Base-by-base conservation (phyloP, 2,797 vertebrate species). In the Onychomys arenicola region DNA sequence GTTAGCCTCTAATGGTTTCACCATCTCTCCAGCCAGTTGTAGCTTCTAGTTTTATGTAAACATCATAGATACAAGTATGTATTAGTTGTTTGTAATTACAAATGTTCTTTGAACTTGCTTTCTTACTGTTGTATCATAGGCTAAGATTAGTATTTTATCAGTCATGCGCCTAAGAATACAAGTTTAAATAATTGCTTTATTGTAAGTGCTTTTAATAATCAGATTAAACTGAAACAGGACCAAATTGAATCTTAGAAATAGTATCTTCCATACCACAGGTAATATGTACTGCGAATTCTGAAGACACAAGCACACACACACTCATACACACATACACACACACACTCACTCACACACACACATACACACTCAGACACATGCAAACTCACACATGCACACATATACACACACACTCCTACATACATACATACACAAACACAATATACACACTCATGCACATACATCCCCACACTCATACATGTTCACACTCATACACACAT, bases 211-310 rank as follows among this genome's bases (percentile, higher is more conserved):
- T 43, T 61, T 95, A 63, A 59, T 94, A 89, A 90, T 57, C 75
- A 76, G 89, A 93, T 94, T 93, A 97, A 73, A 76, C 37, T 94
- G 52, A 34, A 97, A 73, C 6, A 87, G 10, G 57, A 21, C 67
- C 82, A 87, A 13, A 6, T 71, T 88, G 13, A 88, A 65, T 96
- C 49, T 89, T 92, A 92, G 32, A 84, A 83, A 59, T 80, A 67
- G 25, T 59, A 69, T 80, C 57, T 55, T 34, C 13, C 34, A 59
- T n/a, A 65, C 84, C 27, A 83, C 59, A 76, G 43, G 37, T 73
- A 32, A 93, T 93, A 82, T 81, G 65, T 92, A 83, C 59, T 85
- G 27, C 11, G 69, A 85, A 85, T 96, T 91, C 46, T 65, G 16
- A 94, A 12, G 40, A 78, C 6, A n/a, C 49, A 77, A 17, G 17